Evolutionary conservation across 2,888 invertebrate genomes (phyloP).

Genomic region (Biston stratarius): DNA sequence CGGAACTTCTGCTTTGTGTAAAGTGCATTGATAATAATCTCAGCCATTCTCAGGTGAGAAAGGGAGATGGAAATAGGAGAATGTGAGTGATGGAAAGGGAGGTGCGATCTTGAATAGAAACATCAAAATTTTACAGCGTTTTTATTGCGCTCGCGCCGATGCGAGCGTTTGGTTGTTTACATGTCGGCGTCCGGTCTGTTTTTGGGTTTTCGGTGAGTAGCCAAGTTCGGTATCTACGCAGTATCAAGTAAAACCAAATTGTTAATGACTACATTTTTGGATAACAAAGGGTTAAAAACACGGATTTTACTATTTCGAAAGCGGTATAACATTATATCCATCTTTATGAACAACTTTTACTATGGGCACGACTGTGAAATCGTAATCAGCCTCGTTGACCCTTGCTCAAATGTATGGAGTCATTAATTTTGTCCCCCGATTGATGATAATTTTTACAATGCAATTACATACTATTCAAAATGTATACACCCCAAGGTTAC

Average conservation of each 20-base stretch:
- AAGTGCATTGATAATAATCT: conserved; percentile 86
- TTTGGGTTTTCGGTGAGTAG: conserved; percentile 53
- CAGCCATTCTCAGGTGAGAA: conserved; percentile 71
- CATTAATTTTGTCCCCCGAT: too few relatives aligned
- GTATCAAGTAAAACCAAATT: conserved; percentile 52
- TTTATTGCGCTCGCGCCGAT: conserved; percentile 81
- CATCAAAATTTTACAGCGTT: conserved; percentile 86
- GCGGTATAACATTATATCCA: conserved; percentile 17
- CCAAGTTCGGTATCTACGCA: conserved; percentile 36
- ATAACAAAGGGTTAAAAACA: conserved; percentile 45
- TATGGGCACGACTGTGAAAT: too few relatives aligned
- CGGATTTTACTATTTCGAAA: conserved; percentile 49
- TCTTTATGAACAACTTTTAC: too few relatives aligned
- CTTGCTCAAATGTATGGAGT: too few relatives aligned
- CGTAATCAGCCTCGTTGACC: too few relatives aligned
- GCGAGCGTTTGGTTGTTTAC: conserved; percentile 79
- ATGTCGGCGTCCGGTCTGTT: conserved; percentile 74
- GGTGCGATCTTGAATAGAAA: conserved; percentile 78
- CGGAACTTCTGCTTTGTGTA: conserved; percentile 85
- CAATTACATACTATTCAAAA: too few relatives aligned
- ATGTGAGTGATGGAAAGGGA: conserved; percentile 52
- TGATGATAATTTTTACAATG: too few relatives aligned
- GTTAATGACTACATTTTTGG: conserved; percentile 48
- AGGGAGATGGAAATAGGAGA: conserved; percentile 55
- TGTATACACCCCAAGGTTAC: too few relatives aligned